These are phyloP conservation scores for Synodontis membranacea DNA, from an alignment of 2,113 vertebrate genomes.

Conservation along the genomic window DNA sequence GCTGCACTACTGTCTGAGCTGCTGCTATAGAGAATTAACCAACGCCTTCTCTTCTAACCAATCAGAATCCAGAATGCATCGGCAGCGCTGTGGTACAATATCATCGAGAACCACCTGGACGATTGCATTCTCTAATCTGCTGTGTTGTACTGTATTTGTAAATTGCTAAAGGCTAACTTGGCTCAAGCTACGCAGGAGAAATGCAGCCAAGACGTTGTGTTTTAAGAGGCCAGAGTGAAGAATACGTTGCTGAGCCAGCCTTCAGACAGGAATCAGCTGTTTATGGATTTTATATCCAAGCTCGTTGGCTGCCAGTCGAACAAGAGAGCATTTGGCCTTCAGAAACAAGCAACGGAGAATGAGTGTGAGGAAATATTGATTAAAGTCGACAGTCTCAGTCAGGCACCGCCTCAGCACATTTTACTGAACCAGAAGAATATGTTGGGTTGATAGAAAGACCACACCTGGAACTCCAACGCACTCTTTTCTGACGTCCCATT, in stretches of 20 bases:
- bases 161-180: constrained; percentile 17
- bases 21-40: background rate
- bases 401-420: background rate
- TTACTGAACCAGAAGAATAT: background rate
- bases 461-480: background rate
- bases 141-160: background rate
- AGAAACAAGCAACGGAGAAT: background rate
- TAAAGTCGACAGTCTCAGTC: constrained; percentile 7
- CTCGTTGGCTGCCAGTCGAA: constrained; percentile 14
- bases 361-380: constrained; percentile 1
- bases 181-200: background rate
- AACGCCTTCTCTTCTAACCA: background rate
- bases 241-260: constrained; percentile 12
- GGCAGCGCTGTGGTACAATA: background rate
- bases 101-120: background rate
- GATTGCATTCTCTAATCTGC: background rate
- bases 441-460: background rate
- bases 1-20: background rate
- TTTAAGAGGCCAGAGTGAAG: background rate
- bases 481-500: background rate
- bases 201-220: background rate
- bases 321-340: background rate
- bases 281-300: constrained; percentile 34
- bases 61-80: constrained; percentile 1
- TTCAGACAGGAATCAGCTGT: constrained; percentile 29